Percentiles rank a stretch among this genome's conserved stretches.
Conservation (phyloP, 2,888 invertebrate genomes). For the Germaria angustata region DNA sequence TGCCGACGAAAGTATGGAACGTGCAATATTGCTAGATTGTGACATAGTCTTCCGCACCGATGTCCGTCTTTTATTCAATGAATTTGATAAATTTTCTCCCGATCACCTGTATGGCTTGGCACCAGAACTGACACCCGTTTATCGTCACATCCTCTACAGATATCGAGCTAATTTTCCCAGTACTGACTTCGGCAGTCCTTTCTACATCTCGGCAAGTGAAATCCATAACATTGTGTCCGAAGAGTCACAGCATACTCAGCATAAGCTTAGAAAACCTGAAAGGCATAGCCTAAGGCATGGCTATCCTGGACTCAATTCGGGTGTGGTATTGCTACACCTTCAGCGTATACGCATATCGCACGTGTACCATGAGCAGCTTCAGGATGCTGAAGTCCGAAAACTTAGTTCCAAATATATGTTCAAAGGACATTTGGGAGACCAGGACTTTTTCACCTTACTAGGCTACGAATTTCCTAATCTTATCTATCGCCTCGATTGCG, state of each 20-base stretch:
- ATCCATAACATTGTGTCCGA: constrained; percentile 54
- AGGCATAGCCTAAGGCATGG: constrained; percentile 78
- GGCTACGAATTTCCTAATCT: constrained; percentile 86
- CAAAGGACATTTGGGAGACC: constrained; percentile 89
- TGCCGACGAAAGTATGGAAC: constrained; percentile 83
- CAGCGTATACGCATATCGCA: constrained; percentile 84
- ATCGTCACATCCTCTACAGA: constrained; percentile 86
- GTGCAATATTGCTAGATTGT: constrained; percentile 87
- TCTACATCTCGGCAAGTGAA: constrained; percentile 71
- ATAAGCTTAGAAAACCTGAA: constrained; percentile 69
- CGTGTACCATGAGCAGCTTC: constrained; percentile 82
- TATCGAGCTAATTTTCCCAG: constrained; percentile 84
- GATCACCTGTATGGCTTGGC: constrained; percentile 86
- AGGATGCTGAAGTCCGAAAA: constrained; percentile 81
- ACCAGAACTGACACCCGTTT: constrained; percentile 89
- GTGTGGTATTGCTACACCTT: constrained; percentile 87
- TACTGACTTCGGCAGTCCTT: constrained; percentile 82
- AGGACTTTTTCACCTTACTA: constrained; percentile 88
- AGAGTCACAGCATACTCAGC: constrained; percentile 55
- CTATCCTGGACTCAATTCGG: constrained; percentile 90
- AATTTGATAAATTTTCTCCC: constrained; percentile 84
- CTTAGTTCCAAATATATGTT: constrained; percentile 84
- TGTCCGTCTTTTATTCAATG: constrained; percentile 83
- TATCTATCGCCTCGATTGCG: constrained; percentile 87
- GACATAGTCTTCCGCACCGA: constrained; percentile 88